Conservation (phyloP, 2,888 invertebrate genomes). For the Leucophenga maculata region DNA sequence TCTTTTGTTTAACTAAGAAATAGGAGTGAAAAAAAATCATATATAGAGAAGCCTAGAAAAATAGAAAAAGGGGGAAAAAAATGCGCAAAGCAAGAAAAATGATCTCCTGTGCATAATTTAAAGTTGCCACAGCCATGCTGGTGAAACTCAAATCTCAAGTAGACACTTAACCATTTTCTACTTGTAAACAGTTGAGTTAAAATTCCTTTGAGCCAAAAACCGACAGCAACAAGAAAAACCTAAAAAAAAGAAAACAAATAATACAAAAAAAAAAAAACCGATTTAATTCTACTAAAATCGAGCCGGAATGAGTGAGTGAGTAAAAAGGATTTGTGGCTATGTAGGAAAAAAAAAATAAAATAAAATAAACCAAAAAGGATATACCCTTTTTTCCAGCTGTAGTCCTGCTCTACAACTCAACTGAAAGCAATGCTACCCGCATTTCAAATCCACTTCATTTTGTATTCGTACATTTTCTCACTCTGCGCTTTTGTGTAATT, state of each 20-base stretch:
- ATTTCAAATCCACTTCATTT: conserved; percentile 17
- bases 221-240: conserved; percentile 34
- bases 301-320: too few species aligned
- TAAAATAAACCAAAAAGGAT: conserved; percentile 27
- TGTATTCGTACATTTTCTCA: conserved; percentile 15
- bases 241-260: conserved; percentile 35
- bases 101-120: conserved; percentile 65
- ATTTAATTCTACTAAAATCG: conserved; percentile 41
- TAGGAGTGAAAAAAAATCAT: not conserved
- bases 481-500: not conserved
- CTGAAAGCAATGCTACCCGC: not conserved
- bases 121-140: conserved; percentile 49
- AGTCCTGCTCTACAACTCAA: not conserved
- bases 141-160: conserved; percentile 54
- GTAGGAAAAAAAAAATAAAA: not conserved
- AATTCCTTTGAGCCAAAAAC: conserved; percentile 38
- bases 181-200: conserved; percentile 52
- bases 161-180: conserved; percentile 62
- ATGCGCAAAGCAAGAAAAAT: conserved; percentile 55
- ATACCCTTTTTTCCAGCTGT: conserved; percentile 50
- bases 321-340: too few species aligned
- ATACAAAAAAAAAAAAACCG: conserved; percentile 31
- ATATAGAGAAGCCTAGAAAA: not conserved
- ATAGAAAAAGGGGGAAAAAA: not conserved
- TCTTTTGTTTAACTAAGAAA: conserved; percentile 4